These are phyloP conservation scores for Vanacampus margaritifer DNA, from an alignment of 2,113 vertebrate species.

Conservation along the genomic window DNA sequence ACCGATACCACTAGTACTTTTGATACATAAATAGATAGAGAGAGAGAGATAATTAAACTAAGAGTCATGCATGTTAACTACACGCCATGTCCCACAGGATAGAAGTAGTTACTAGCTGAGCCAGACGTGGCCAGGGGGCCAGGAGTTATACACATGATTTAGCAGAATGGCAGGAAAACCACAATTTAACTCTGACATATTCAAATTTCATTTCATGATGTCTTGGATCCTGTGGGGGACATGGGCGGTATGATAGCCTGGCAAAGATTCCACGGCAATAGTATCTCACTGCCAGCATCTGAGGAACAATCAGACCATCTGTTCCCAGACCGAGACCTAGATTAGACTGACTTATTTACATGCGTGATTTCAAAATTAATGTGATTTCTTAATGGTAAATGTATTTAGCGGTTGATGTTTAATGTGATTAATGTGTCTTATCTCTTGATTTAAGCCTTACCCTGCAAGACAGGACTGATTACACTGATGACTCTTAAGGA, in stretches of 20 bases:
- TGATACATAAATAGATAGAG: no score
- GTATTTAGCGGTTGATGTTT: background rate
- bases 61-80: no score
- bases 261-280: constrained; percentile 58
- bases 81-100: no score
- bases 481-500: no score
- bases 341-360: constrained; percentile 48
- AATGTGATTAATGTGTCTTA: constrained; percentile 3
- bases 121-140: no score
- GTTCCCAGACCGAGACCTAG: constrained; percentile 35
- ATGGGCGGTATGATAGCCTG: constrained; percentile 34
- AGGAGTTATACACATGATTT: constrained; percentile 4
- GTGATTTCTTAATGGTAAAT: constrained; percentile 8
- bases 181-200: constrained; percentile 4
- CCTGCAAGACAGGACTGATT: no score
- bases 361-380: constrained; percentile 36
- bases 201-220: constrained; percentile 34
- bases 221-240: constrained; percentile 44
- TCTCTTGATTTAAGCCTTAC: background rate
- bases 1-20: no score
- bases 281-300: constrained; percentile 50
- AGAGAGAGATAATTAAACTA: no score
- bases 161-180: constrained; percentile 27
- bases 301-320: constrained; percentile 65
- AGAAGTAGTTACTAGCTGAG: no score